Conservation (phyloP, 2,797 vertebrate genomes). For the Novumbra hubbsi region DNA sequence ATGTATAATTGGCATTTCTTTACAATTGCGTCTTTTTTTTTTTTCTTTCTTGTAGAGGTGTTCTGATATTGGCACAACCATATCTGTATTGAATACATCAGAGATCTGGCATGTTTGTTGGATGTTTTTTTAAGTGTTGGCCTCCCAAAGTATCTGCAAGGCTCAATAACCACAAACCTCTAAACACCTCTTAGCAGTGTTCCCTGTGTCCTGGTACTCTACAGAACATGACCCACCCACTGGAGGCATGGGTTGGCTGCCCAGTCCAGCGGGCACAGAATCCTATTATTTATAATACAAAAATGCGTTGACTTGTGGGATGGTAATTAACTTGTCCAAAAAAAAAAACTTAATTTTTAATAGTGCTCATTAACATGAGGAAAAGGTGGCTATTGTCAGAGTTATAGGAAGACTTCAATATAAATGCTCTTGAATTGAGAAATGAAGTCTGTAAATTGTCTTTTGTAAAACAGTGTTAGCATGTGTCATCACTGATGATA, state of each 20-base stretch:
- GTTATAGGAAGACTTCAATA: conserved; percentile 9
- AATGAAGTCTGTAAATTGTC: conserved; percentile 50
- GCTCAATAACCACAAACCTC: conserved; percentile 19
- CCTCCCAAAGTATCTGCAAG: conserved; percentile 31
- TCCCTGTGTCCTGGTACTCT: conserved; percentile 12
- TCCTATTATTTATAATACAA: neutral
- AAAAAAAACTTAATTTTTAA: neutral
- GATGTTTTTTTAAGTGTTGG: conserved; percentile 29
- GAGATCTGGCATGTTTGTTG: conserved; percentile 56
- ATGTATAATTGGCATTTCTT: conserved; percentile 73
- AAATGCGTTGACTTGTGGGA: too few relatives aligned
- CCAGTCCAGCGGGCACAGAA: neutral
- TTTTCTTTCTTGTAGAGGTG: conserved; percentile 63
- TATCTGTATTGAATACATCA: conserved; percentile 55
- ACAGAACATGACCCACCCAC: conserved; percentile 36
- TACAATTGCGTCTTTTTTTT: conserved; percentile 74
- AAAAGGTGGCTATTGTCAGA: neutral
- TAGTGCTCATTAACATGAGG: neutral
- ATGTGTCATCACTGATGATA: conserved; percentile 57
- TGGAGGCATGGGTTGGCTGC: conserved; percentile 23
- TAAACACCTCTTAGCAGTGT: conserved; percentile 27
- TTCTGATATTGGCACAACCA: conserved; percentile 61
- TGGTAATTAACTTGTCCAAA: neutral
- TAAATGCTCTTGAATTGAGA: neutral
- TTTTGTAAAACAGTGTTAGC: conserved; percentile 57